A percentile compares a stretch with the other conserved stretches of the same genome.
phyloP scores from a whole-genome alignment of 2,888 invertebrate species.

The Steinernema hermaphroditum region DNA sequence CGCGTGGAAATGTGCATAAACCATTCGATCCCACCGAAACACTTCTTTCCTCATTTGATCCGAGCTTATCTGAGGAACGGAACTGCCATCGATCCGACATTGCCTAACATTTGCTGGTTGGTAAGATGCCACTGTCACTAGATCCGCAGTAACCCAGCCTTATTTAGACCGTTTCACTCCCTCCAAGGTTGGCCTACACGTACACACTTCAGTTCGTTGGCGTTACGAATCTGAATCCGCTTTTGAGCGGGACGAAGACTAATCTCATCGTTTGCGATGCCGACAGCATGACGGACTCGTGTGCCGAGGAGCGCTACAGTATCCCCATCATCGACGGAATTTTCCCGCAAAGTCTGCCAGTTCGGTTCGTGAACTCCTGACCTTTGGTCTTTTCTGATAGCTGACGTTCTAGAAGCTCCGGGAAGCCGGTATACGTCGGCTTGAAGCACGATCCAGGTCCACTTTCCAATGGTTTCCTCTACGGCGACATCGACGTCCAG shows the following conservation, averaged over 20 bases:
- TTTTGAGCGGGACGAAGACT: conserved; percentile 36
- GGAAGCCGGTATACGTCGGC: conserved; percentile 53
- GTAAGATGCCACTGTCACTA: conserved; percentile 37
- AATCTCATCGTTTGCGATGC: conserved; percentile 52
- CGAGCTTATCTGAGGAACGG: conserved; percentile 56
- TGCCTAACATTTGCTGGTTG: conserved; percentile 59
- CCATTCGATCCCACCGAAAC: conserved; percentile 46
- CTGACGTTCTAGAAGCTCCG: conserved; percentile 45
- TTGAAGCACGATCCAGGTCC: conserved; percentile 52
- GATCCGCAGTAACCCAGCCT: not conserved
- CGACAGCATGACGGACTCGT: conserved; percentile 39
- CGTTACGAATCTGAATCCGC: conserved; percentile 57
- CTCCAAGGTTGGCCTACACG: conserved; percentile 60
- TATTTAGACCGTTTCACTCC: conserved; percentile 55
- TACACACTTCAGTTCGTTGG: conserved; percentile 65
- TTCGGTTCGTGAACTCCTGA: conserved; percentile 51
- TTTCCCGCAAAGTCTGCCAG: conserved; percentile 59
- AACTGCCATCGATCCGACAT: conserved; percentile 53
- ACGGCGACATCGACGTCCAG: conserved; percentile 57
- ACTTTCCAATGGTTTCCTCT: conserved; percentile 48
- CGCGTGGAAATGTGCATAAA: conserved; percentile 57
- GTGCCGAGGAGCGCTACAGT: conserved; percentile 43
- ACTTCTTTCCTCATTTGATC: conserved; percentile 63
- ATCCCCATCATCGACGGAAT: conserved; percentile 60
- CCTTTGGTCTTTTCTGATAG: not conserved